A percentile compares a stretch with the other conserved stretches of the same genome.
phyloP scores from a whole-genome alignment of 2,113 vertebrate species.

The Cyanoderma ruficeps region DNA sequence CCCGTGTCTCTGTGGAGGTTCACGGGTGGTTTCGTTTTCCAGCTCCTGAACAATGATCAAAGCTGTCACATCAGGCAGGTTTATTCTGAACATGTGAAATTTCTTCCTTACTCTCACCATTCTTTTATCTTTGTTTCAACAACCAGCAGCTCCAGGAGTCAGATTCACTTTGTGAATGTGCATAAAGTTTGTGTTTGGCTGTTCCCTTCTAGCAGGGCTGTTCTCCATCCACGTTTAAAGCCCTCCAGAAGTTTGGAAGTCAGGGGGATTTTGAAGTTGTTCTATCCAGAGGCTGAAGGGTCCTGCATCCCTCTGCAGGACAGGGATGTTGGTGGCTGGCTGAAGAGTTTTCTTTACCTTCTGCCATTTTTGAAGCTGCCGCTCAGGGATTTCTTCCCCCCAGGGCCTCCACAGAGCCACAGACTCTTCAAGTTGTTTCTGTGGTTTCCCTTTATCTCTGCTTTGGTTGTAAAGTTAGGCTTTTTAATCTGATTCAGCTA shows the following conservation, averaged over 20 bases:
- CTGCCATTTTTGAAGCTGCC: neutral
- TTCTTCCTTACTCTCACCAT: neutral
- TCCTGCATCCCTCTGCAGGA: neutral
- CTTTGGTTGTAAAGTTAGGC: neutral
- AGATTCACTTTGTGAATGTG: neutral
- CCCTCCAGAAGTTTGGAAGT: neutral
- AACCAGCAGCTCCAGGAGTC: neutral
- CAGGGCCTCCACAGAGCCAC: neutral
- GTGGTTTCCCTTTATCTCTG: neutral
- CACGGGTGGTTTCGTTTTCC: neutral
- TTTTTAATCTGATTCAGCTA: slow-evolving; percentile 29
- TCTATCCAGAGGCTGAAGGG: neutral
- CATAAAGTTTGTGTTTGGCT: neutral
- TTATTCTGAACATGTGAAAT: neutral
- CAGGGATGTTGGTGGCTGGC: neutral
- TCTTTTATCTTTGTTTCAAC: neutral
- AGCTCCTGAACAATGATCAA: neutral
- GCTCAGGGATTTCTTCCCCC: neutral
- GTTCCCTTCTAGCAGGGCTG: neutral
- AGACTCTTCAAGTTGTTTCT: neutral
- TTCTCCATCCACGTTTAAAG: neutral
- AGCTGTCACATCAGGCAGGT: neutral
- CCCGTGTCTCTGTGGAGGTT: neutral
- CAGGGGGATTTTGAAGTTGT: neutral
- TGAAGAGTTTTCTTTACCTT: neutral